Evolutionary conservation across 2,113 vertebrate species (phyloP).

Genomic region (Pongo pygmaeus): DNA sequence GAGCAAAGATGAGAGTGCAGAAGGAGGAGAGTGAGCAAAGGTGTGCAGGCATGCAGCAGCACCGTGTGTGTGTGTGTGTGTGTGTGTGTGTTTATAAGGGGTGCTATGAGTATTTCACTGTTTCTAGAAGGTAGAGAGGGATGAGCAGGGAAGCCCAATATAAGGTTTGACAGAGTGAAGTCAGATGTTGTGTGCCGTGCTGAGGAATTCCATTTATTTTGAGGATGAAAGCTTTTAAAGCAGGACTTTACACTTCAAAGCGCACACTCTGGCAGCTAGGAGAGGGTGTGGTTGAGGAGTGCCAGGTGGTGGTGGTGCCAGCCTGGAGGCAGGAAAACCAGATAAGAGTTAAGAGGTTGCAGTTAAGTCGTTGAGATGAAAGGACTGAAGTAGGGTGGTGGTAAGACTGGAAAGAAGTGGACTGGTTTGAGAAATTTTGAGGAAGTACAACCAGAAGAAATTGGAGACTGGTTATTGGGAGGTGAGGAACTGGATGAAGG

Average conservation of each 20-base stretch:
- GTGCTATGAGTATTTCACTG: neutral
- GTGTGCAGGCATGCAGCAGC: accelerated
- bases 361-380: neutral
- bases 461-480: neutral
- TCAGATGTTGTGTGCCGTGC: neutral
- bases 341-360: neutral
- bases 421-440: neutral
- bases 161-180: neutral
- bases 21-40: neutral
- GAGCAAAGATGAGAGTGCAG: neutral
- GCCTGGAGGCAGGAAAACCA: neutral
- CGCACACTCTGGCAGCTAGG: neutral
- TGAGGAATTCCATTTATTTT: neutral
- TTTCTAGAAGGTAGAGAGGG: neutral
- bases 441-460: neutral
- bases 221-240: neutral
- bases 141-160: neutral
- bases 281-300: neutral
- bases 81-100: neutral
- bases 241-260: neutral
- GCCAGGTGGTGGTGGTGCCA: no score
- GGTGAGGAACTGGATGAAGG: neutral
- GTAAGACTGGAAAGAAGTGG: neutral
- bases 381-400: neutral
- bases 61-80: neutral